phyloP scores from a whole-genome alignment of 2,113 vertebrate genomes.

The Crotalus tigris region DNA sequence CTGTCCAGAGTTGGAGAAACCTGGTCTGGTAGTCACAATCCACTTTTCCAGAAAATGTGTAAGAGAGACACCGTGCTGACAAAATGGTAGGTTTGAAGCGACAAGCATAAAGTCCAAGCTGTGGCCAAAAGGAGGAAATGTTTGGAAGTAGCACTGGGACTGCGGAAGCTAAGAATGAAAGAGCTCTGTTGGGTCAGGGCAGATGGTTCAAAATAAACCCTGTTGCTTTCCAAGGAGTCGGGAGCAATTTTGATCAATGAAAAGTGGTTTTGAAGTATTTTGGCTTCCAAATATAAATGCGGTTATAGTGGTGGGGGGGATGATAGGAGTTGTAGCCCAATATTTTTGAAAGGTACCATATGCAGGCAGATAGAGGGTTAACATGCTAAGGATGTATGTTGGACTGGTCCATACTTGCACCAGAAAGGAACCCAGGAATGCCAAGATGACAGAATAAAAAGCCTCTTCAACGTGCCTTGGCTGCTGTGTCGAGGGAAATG shows the following conservation, averaged over 20 bases:
- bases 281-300: neutral
- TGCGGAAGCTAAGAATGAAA: neutral
- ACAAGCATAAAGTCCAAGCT: neutral
- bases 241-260: neutral
- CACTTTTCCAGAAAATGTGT: neutral
- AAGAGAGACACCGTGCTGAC: no score
- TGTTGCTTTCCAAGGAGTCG: neutral
- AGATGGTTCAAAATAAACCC: neutral
- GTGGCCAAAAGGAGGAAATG: neutral
- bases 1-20: neutral
- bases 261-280: neutral
- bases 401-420: neutral
- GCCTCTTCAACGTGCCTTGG: neutral
- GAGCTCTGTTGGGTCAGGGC: neutral
- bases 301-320: neutral
- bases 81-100: neutral
- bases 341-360: neutral
- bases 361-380: neutral
- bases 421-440: neutral
- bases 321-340: neutral
- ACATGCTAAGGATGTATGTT: neutral
- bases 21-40: neutral
- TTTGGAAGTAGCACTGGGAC: neutral
- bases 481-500: neutral
- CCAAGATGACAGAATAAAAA: neutral